Evolutionary conservation across 2,888 invertebrate genomes (phyloP).

Genomic region (Hetaerina titia): DNA sequence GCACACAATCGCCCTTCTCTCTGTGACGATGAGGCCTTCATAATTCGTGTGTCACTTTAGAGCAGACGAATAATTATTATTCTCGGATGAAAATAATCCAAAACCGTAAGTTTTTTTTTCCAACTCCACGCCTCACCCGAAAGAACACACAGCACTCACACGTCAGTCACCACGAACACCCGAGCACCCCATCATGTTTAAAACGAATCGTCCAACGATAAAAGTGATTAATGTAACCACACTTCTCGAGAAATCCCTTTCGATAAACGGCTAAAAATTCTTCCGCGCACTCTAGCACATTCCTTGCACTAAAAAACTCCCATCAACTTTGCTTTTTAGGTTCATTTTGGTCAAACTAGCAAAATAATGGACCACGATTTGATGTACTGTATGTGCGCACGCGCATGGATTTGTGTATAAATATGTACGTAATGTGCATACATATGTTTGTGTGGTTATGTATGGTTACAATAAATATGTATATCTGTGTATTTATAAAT

Average conservation of each 20-base stretch:
- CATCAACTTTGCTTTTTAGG: neutral
- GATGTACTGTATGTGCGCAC: neutral
- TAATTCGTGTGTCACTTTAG: neutral
- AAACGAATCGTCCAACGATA: conserved; percentile 38
- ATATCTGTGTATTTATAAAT: no score
- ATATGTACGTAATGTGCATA: no score
- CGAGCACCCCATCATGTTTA: neutral
- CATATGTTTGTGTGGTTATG: no score
- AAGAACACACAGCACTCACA: neutral
- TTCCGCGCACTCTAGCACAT: neutral
- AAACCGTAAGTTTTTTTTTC: neutral
- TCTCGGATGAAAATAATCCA: neutral
- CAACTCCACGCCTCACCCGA: neutral
- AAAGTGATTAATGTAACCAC: conserved; percentile 25
- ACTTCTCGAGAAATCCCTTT: neutral
- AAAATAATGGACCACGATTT: neutral
- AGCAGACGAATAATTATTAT: neutral
- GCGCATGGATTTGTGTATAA: neutral
- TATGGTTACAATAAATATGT: no score
- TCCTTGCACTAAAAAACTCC: neutral
- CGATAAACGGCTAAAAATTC: neutral
- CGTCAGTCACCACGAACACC: neutral
- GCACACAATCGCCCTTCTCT: neutral
- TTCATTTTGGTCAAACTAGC: conserved; percentile 59
- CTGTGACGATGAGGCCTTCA: neutral